A percentile compares a stretch with the other conserved stretches of the same genome.
Conservation (phyloP, 2,888 invertebrate species). For the Cataglyphis livida region DNA sequence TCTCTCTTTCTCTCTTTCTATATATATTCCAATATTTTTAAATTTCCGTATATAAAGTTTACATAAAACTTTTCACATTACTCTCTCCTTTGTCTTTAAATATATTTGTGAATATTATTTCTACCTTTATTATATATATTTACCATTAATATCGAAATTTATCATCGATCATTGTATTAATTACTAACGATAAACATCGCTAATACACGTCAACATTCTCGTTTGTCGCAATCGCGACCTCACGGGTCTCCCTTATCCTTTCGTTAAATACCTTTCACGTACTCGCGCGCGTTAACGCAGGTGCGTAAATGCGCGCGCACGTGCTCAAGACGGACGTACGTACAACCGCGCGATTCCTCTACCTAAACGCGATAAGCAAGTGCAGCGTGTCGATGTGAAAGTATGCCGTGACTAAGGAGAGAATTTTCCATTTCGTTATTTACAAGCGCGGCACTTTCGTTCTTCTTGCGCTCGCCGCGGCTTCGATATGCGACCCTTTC, state of each 20-base stretch:
- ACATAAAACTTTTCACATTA: not conserved
- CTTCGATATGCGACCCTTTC: conserved; percentile 27
- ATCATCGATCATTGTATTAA: not conserved
- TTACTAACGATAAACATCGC: conserved; percentile 12
- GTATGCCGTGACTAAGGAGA: conserved; percentile 74
- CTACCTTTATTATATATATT: not conserved
- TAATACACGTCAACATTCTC: conserved; percentile 18
- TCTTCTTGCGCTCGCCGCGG: conserved; percentile 27
- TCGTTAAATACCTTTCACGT: conserved; percentile 51
- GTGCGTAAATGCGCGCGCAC: conserved; percentile 39
- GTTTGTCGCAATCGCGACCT: conserved; percentile 44
- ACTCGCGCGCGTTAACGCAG: conserved; percentile 3
- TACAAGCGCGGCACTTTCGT: conserved; percentile 61
- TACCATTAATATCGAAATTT: conserved; percentile 6
- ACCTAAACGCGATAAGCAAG: conserved; percentile 57
- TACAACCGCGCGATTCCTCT: conserved; percentile 26
- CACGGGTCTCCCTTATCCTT: conserved; percentile 43
- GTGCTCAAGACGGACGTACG: conserved; percentile 12
- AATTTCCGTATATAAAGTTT: not conserved
- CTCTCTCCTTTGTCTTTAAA: not conserved
- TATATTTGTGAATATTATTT: not conserved
- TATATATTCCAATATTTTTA: not conserved
- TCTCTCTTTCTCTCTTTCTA: too few species aligned
- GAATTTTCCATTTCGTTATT: conserved; percentile 77
- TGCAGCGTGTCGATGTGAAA: conserved; percentile 77